Base-by-base conservation (phyloP, 2,888 invertebrate genomes). In the Branchinecta sandiegonensis region DNA sequence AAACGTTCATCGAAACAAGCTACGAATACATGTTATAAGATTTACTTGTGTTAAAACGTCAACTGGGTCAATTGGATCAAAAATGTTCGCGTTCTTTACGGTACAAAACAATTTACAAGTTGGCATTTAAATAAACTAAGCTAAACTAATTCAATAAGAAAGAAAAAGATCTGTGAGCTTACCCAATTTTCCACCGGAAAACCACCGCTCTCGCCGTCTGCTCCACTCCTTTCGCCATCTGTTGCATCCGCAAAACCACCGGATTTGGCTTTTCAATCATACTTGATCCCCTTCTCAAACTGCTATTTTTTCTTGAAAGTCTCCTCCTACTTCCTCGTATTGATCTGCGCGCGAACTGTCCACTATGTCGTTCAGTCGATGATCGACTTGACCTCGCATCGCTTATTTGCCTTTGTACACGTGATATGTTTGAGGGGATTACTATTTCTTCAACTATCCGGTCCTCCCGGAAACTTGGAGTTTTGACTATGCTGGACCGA, bases 151-250 rank as follows among this genome's bases (percentile, higher is more conserved):
- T 10, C 23, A 10, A 56, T 17, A 56, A 56, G 14, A 8, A 56
- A 56, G 14, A 56, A 14, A 14, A 56, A 8, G 17, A 56, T 17
- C 10, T 1, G 63, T 17, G n/a, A 56, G 10, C 63, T 56, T 10
- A 56, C 63, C 63, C 63, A 17, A 56, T 23, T 56, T 56, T 56
- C 63, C 63, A 56, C 23, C 63, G n/a, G 23, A 56, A 56, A 9
- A 23, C 63, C 9, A 56, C 11, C 23, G 63, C 23, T 23, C 63
- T 56, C 23, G 23, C 23, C 9, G 14, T 23, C 10, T 56, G 63
- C 23, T 56, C 23, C n/a, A n/a, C n/a, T 9, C 23, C 23, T 10
- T 23, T 56, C n/a, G 23, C 63, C n/a, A 56, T 17, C 2, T 56
- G 14, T 2, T 23, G n/a, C 23, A 56, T 56, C 23, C 63, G n/a